These are phyloP conservation scores for crab-eating macaque (Macaca fascicularis) DNA, from an alignment of 2,113 vertebrate genomes.

Conservation along the genomic window T2T-MFA8v1.1 NC_088384.1:72420501-72421000, in stretches of 20 bases:
- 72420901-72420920: neutral
- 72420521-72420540: neutral
- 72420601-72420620: neutral
- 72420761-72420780: neutral
- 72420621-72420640: neutral
- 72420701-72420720: neutral
- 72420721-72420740: neutral
- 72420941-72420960: neutral
- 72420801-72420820: neutral
- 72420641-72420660: neutral
- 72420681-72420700: constrained; percentile 13
- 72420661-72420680: neutral
- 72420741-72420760: neutral
- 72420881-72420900: neutral
- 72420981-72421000: neutral
- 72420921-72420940: neutral
- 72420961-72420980: neutral
- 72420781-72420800: constrained; percentile 5
- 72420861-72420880: neutral
- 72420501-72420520: neutral
- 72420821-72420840: neutral
- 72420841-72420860: neutral
- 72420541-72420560: neutral
- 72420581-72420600: neutral
- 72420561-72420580: neutral